These are phyloP conservation scores for Matsumurasca onukii DNA, from an alignment of 1,140 invertebrate genomes.

Conservation along the genomic window DNA sequence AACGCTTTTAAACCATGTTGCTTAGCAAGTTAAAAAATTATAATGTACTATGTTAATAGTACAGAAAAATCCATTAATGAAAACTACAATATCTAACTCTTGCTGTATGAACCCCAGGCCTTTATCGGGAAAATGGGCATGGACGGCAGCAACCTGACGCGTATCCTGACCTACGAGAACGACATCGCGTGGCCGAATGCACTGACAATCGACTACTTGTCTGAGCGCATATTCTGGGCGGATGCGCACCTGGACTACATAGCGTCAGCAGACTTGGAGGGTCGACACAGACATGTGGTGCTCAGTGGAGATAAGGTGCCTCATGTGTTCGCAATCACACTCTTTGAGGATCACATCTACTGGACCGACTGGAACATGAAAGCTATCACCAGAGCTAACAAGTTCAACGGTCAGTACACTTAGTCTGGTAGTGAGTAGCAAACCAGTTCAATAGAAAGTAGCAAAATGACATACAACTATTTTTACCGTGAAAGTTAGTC, in stretches of 20 bases:
- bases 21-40: too few relatives aligned
- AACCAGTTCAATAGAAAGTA: not conserved
- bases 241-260: slow-evolving; percentile 99
- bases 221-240: slow-evolving; percentile 92
- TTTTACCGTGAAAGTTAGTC: too few relatives aligned
- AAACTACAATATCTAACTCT: too few relatives aligned
- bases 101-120: too few relatives aligned
- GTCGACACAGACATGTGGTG: slow-evolving; percentile 78
- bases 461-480: too few relatives aligned
- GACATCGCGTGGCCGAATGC: slow-evolving; percentile 99
- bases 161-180: slow-evolving; percentile 88
- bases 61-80: too few relatives aligned
- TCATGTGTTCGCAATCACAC: slow-evolving; percentile 90
- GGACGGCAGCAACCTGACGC: slow-evolving; percentile 91
- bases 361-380: slow-evolving; percentile 99
- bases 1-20: too few relatives aligned
- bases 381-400: slow-evolving; percentile 80
- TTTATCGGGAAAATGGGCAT: slow-evolving; percentile 98
- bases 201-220: slow-evolving; percentile 95
- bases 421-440: not conserved
- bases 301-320: slow-evolving; percentile 79
- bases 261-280: slow-evolving; percentile 89
- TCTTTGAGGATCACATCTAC: slow-evolving; percentile 94
- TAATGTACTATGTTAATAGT: too few relatives aligned
- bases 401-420: slow-evolving; percentile 75